Evolutionary conservation across 2,113 vertebrate species (phyloP).

Genomic region (Taurulus bubalis): DNA sequence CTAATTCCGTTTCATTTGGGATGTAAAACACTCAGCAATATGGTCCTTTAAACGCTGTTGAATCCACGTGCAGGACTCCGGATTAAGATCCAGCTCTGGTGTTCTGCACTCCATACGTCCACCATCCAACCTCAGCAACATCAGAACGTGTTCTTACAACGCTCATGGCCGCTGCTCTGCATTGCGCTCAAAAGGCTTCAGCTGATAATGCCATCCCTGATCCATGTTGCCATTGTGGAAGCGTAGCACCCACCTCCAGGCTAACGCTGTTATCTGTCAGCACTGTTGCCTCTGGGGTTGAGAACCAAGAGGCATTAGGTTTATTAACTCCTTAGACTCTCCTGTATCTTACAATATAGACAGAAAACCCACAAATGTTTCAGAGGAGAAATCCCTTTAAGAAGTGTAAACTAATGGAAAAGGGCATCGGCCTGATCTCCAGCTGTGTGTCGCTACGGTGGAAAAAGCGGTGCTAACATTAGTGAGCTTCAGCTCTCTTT

Average conservation of each 20-base stretch:
- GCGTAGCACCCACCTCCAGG: background rate
- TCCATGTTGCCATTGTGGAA: background rate
- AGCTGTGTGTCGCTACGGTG: background rate
- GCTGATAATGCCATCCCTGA: background rate
- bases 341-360: background rate
- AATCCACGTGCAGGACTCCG: too few species aligned
- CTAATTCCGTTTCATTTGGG: too few species aligned
- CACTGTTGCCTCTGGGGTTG: background rate
- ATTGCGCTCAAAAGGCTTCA: background rate
- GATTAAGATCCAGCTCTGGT: too few species aligned
- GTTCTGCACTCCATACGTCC: too few species aligned
- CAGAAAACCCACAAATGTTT: background rate
- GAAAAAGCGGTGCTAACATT: conserved; percentile 5
- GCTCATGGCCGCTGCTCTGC: background rate
- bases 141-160: too few species aligned
- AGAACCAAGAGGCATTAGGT: background rate
- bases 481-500: background rate
- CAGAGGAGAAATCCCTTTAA: background rate
- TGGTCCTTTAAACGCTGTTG: too few species aligned
- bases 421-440: background rate
- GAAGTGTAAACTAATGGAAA: background rate
- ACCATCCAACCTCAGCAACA: too few species aligned
- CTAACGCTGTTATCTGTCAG: background rate
- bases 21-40: too few species aligned
- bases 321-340: background rate